Conservation (phyloP, 1,140 invertebrate species). For the Spodoptera litura region DNA sequence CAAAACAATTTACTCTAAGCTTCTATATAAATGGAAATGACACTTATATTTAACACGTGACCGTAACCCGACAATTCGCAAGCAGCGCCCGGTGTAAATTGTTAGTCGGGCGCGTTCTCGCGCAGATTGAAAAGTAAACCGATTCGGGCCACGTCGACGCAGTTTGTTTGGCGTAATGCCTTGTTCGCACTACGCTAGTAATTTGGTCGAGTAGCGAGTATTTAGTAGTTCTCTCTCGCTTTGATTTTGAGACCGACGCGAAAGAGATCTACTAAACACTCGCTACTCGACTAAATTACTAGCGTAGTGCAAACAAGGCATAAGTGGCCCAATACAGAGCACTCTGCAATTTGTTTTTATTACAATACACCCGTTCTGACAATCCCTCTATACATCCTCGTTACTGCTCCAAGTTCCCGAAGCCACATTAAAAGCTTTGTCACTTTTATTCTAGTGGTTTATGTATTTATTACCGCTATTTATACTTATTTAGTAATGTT, state of each 20-base stretch:
- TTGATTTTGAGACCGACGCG: too few relatives aligned
- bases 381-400: constrained; percentile 43
- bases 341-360: constrained; percentile 40
- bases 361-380: constrained; percentile 38
- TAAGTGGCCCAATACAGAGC: constrained; percentile 19
- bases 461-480: neutral
- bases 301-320: too few relatives aligned
- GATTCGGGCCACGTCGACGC: constrained; percentile 47
- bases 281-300: too few relatives aligned
- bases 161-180: constrained; percentile 34
- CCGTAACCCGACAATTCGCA: constrained; percentile 15
- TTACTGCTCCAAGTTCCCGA: constrained; percentile 18
- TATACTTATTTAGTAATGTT: neutral
- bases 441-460: constrained; percentile 15
- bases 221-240: too few relatives aligned
- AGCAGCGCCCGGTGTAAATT: constrained; percentile 15
- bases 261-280: too few relatives aligned
- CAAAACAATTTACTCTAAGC: neutral
- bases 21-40: neutral
- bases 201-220: too few relatives aligned
- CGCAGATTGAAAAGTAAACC: constrained; percentile 56
- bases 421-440: constrained; percentile 31
- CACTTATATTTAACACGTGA: constrained; percentile 5
- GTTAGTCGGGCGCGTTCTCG: constrained; percentile 3
- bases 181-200: too few relatives aligned